phyloP scores from a whole-genome alignment of 2,797 vertebrate species.

The Hemitrygon akajei region DNA sequence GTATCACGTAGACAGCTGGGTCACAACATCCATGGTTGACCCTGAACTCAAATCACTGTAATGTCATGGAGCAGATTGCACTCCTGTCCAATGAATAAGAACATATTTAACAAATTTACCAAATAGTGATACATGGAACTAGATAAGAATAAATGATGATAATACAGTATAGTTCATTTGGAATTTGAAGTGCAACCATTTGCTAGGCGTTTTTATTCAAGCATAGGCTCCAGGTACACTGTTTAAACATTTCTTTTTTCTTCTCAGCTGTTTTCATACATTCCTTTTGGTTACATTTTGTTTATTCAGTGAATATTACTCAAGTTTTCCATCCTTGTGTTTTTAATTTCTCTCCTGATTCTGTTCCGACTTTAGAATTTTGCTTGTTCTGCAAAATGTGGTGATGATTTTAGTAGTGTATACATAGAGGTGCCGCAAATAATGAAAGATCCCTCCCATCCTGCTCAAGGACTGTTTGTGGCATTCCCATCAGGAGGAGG shows the following conservation, averaged over 20 bases:
- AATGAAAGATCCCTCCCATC: no score
- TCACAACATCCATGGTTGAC: no score
- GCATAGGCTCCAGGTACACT: neutral
- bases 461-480: no score
- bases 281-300: neutral
- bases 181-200: neutral
- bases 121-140: neutral
- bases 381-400: neutral
- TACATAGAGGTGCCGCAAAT: no score
- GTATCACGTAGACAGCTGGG: no score
- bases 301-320: neutral
- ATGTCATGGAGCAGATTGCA: constrained; percentile 1
- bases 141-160: constrained; percentile 14
- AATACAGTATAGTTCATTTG: neutral
- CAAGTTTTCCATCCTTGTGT: no score
- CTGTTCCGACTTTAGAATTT: neutral
- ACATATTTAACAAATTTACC: neutral
- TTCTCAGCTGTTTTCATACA: no score
- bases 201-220: neutral
- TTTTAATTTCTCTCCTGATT: neutral
- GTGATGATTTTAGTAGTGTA: neutral
- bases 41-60: no score
- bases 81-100: neutral
- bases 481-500: no score
- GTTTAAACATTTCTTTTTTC: neutral